These are phyloP conservation scores for Capitulum mitella DNA, from an alignment of 2,888 invertebrate genomes.

Conservation along the genomic window DNA sequence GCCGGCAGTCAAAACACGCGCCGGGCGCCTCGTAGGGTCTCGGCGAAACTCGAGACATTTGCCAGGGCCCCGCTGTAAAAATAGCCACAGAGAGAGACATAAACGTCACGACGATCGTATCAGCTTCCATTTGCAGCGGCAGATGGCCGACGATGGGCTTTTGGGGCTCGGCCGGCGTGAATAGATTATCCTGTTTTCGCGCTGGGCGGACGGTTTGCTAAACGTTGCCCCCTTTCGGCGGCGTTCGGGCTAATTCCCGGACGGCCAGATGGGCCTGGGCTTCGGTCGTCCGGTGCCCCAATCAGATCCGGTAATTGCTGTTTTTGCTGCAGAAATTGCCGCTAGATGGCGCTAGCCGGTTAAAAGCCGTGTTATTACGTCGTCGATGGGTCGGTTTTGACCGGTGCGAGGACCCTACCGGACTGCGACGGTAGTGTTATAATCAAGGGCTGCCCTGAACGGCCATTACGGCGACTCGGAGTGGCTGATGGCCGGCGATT, in stretches of 20 bases:
- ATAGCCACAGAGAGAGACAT: neutral
- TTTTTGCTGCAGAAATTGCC: slow-evolving; percentile 3
- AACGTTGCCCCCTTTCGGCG: neutral
- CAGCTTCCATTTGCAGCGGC: neutral
- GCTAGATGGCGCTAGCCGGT: neutral
- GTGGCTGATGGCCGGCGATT: neutral
- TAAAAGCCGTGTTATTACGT: neutral
- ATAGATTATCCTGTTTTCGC: slow-evolving; percentile 15
- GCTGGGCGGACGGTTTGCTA: neutral
- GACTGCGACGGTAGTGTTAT: neutral
- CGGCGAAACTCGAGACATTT: neutral
- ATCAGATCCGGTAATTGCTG: slow-evolving; percentile 3
- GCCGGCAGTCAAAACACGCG: neutral
- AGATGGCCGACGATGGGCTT: neutral
- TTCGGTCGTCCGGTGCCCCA: neutral
- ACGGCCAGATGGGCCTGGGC: neutral
- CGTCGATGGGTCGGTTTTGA: neutral
- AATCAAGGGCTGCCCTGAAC: neutral
- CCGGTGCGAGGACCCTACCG: neutral
- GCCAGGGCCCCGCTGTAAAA: neutral
- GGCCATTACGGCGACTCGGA: neutral
- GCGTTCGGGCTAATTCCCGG: neutral
- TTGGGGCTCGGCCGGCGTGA: neutral
- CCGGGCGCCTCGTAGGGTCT: neutral
- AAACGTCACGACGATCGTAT: neutral